Evolutionary conservation across 2,888 invertebrate genomes (phyloP), one percentile per base, ranked within the genome.

Genomic region (Tachina fera): DNA sequence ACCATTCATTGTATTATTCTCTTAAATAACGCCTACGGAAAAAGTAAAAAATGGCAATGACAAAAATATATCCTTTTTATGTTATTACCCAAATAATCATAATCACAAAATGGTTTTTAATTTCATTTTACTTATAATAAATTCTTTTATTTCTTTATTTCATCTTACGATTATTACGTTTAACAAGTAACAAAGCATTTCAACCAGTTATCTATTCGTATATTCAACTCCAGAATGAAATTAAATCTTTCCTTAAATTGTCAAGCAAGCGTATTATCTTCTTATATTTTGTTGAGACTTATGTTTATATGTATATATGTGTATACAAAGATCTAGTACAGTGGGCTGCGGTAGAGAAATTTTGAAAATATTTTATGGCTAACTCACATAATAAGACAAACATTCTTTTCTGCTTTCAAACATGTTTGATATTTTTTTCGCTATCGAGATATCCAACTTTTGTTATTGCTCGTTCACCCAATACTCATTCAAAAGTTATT

Each of bases 221-320:
- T 68, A 45, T 71, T 68, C 68, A 58, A 51, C 51, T 53, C 8
- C 11, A 72, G n/a, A 68, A 49, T 74, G 14, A 85, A 82, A 85
- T 82, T 82, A 82, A 78, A 79, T 75, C 71, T 63, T 79, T 75
- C 41, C 14, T 72, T 43, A 67, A 58, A 71, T 85, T 75, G 53
- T 78, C 51, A 78, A n/a, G 77, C 77, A 78, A 78, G 51, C 16
- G 60, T 63, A 68, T 81, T 68, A 19, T 53, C 49, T 75, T 74
- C n/a, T 8, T 41, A 43, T 16, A 49, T 16, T 60, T 58, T 13
- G 13, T 58, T 39, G 58, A 45, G 51, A 53, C 16, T 31, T 31
- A 6, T 31, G 6, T 6, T 31, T 31, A 31, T 31, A 31, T 31
- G 6, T 31, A 31, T 31, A 4, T 31, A 31, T 31, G 6, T 31